Evolutionary conservation across 1,140 invertebrate species (phyloP).

Genomic region (Drosophila insularis): DNA sequence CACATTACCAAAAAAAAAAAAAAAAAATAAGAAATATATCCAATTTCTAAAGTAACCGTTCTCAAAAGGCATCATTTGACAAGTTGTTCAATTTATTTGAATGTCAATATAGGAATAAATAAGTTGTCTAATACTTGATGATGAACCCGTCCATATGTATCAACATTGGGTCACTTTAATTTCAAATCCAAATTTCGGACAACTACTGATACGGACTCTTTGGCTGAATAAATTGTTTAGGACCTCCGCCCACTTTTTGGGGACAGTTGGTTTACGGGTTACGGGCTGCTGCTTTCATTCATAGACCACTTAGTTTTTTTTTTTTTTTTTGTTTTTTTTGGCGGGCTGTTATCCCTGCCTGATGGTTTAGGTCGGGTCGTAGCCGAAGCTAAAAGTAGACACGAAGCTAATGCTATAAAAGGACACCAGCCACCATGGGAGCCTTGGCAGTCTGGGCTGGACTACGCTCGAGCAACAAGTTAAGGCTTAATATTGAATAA

Average conservation of each 20-base stretch:
- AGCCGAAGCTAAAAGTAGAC: conserved; percentile 29
- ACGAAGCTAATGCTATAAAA: conserved; percentile 61
- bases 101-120: neutral
- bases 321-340: conserved; percentile 24
- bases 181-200: conserved; percentile 28
- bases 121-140: neutral
- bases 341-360: conserved; percentile 31
- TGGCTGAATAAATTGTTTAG: conserved; percentile 31
- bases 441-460: conserved; percentile 48
- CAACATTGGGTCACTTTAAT: conserved; percentile 46
- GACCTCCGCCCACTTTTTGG: conserved; percentile 13
- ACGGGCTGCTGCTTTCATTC: conserved; percentile 43
- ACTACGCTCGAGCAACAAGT: conserved; percentile 53
- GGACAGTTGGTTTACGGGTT: conserved; percentile 18
- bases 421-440: conserved; percentile 7
- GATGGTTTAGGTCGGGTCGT: conserved; percentile 17
- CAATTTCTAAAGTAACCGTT: neutral
- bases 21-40: no score
- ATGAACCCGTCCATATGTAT: neutral
- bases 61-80: neutral
- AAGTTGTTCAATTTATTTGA: conserved; percentile 1
- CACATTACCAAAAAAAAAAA: no score
- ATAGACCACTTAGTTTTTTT: conserved; percentile 53
- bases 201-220: conserved; percentile 34
- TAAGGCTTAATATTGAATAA: neutral